These are phyloP conservation scores for Chromobotia macracanthus DNA, from an alignment of 2,797 vertebrate species.

Conservation along the genomic window DNA sequence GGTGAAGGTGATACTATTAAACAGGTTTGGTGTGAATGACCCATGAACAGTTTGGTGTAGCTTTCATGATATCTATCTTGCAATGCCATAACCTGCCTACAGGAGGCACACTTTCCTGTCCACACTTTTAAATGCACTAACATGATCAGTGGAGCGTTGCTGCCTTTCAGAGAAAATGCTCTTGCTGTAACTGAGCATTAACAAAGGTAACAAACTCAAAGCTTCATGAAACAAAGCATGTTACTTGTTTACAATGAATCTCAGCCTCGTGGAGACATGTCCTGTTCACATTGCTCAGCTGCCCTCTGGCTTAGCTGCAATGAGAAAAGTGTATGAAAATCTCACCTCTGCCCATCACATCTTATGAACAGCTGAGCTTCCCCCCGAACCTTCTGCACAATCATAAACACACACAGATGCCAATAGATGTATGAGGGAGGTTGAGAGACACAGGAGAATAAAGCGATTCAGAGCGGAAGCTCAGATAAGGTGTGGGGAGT, in stretches of 20 bases:
- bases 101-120: background rate
- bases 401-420: constrained; percentile 26
- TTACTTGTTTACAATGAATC: constrained; percentile 3
- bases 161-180: background rate
- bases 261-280: constrained; percentile 21
- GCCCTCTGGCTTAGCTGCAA: constrained; percentile 35
- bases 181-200: too few species aligned
- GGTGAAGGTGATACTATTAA: constrained; percentile 15
- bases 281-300: constrained; percentile 21
- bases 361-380: constrained; percentile 44
- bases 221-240: constrained; percentile 11
- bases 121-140: background rate
- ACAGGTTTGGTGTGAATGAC: background rate
- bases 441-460: constrained; percentile 26
- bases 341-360: constrained; percentile 39
- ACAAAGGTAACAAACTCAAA: background rate
- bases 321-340: constrained; percentile 41
- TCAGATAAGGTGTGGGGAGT: constrained; percentile 27
- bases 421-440: constrained; percentile 8
- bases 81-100: constrained; percentile 2
- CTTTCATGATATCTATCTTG: background rate
- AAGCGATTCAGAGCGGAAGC: background rate
- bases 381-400: constrained; percentile 11
- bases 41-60: too few species aligned
- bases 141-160: background rate